Evolutionary conservation across 2,888 invertebrate species (phyloP).

Genomic region (Vandiemenella viatica): DNA sequence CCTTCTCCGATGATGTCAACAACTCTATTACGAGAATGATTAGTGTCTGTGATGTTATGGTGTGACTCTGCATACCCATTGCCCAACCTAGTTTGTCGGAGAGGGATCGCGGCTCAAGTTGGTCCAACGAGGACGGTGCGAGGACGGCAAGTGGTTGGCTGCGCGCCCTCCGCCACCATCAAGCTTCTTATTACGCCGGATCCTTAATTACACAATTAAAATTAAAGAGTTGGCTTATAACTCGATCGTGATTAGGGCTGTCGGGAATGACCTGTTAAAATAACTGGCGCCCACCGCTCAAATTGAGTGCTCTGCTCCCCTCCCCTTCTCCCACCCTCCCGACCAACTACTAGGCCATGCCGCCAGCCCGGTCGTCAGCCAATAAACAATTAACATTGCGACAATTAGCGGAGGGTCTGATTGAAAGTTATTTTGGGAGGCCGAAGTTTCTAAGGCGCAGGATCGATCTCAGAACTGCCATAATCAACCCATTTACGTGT

Average conservation of each 20-base stretch:
- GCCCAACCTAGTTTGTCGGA: no score
- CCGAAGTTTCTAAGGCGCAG: no score
- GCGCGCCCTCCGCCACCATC: background rate
- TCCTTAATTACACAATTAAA: conserved; percentile 9
- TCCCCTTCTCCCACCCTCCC: background rate
- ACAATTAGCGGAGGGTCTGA: background rate
- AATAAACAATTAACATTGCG: no score
- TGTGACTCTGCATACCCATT: no score
- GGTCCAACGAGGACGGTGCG: no score
- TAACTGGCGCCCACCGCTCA: background rate
- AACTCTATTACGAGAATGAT: no score
- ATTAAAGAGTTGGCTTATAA: conserved; percentile 3
- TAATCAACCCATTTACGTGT: no score
- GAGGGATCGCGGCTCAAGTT: no score
- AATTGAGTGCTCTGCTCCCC: background rate
- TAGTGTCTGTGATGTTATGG: no score
- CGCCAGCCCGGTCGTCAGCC: background rate
- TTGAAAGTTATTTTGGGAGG: background rate
- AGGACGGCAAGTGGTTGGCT: no score
- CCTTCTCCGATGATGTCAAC: no score
- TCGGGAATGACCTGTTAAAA: background rate
- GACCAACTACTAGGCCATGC: background rate
- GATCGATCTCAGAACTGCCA: no score
- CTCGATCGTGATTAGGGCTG: background rate
- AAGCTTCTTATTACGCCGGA: background rate